phyloP scores from a whole-genome alignment of 2,113 vertebrate genomes.

The Silurus asotus region DNA sequence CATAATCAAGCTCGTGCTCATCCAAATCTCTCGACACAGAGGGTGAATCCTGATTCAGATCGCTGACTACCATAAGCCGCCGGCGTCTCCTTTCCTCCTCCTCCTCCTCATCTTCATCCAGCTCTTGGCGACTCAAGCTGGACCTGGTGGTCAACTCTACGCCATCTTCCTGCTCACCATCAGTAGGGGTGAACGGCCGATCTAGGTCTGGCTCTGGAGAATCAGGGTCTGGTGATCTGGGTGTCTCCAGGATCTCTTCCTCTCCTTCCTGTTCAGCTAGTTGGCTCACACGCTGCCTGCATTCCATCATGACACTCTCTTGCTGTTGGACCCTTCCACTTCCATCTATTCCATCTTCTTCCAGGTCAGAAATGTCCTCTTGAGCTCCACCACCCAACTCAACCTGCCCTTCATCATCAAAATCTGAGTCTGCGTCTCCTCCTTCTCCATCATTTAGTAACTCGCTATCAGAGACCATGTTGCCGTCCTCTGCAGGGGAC shows the following conservation, averaged over 20 bases:
- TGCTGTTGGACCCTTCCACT: slow-evolving; percentile 63
- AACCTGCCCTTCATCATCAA: slow-evolving; percentile 57
- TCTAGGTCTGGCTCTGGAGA: slow-evolving; percentile 75
- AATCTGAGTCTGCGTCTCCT: slow-evolving; percentile 51
- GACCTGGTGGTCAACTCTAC: slow-evolving; percentile 25
- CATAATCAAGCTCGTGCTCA: slow-evolving; percentile 95
- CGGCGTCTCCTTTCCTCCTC: slow-evolving; percentile 43
- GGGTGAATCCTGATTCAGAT: slow-evolving; percentile 85
- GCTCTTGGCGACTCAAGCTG: slow-evolving; percentile 15
- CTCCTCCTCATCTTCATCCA: slow-evolving; percentile 49
- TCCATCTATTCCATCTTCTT: slow-evolving; percentile 76
- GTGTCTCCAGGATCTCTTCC: slow-evolving; percentile 74
- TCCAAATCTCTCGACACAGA: slow-evolving; percentile 93
- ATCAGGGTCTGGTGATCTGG: slow-evolving; percentile 78
- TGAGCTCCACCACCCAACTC: slow-evolving; percentile 57
- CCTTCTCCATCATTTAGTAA: slow-evolving; percentile 66
- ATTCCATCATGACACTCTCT: slow-evolving; percentile 74
- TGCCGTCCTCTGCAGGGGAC: slow-evolving; percentile 75
- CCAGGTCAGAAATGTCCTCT: slow-evolving; percentile 67
- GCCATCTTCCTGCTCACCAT: slow-evolving; percentile 59
- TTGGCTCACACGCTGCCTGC: slow-evolving; percentile 66
- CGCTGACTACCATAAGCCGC: slow-evolving; percentile 66
- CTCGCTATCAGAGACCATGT: slow-evolving; percentile 69
- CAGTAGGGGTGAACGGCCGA: slow-evolving; percentile 56
- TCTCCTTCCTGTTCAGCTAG: slow-evolving; percentile 62